Evolutionary conservation across 1,140 invertebrate genomes (phyloP), one percentile per base, ranked within the genome.

Genomic region (Kradibia gibbosae): DNA sequence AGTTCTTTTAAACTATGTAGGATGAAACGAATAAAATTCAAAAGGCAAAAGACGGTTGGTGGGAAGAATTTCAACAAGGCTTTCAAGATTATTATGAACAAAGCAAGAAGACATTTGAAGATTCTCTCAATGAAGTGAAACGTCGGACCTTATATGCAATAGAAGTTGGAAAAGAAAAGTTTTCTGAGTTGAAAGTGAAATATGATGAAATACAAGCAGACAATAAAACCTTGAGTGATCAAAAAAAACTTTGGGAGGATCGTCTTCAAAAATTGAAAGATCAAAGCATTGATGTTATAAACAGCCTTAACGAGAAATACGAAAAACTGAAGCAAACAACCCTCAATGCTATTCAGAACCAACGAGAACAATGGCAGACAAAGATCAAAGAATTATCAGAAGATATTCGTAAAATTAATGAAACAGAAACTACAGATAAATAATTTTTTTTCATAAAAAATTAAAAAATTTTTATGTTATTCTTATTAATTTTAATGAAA

Each of bases 161-260:
- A 10, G 65, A 79, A 42, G 13, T 72, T 2, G 22, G 77, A 22
- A 71, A 79, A 42, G 36, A 72, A n/a, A 72, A 79, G n/a, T 28
- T 39, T 45, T 25, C 57, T 1, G 60, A 78, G 39, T 39, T 78
- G 22, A 53, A 53, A 50, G 34, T 36, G 22, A 39, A 45, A 28
- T 78, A 79, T 36, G 31, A 71, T n/a, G 48, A 72, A 20, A 17
- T 71, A 20, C 65, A 57, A 55, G 36, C 13, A 20, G 31, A n/a
- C 2, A 62, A 25, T n/a, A 55, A 34, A 31, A 25, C 53, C 7
- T 8, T 36, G 7, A 36, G 62, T 7, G 15, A 73, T 3, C 25
- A 80, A 28, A 60, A 50, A 10, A 72, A 36, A 3, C 2, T 36
- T 7, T 80, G 78, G 78, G 42, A 48, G 5, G n/a, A 0, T 39